Base-by-base conservation (phyloP, 2,113 vertebrate species). In the Tetraodon nigroviridis region DNA sequence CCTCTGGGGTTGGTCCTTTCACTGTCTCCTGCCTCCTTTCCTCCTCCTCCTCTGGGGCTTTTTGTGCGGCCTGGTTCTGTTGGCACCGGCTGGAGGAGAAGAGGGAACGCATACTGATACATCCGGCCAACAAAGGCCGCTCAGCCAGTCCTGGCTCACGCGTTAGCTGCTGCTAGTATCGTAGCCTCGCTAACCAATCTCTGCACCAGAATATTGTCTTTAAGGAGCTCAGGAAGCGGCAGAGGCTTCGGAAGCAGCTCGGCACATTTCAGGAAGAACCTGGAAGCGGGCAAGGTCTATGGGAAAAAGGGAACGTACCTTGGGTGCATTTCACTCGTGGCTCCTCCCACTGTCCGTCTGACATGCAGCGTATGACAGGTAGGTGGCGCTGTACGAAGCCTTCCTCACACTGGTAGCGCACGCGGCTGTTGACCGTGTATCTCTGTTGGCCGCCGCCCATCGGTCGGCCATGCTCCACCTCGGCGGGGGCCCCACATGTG, bases 261-360 rank as follows among this genome's bases (percentile, higher is more conserved):
- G 2, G 1, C 32, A 37, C 3, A 10, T 8, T 32, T 32, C 8
- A 32, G 29, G 6, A 5, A 5, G 22, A 24, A 24, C 5, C 7
- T 27, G 24, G 24, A 27, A 27, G 24, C 24, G 7, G 24, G 10
- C 10, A 37, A 37, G 24, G 24, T 27, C 24, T 27, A 27, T 6
- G 7, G 24, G 24, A 27, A 27, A 6, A 27, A 2, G 4, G 7
- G 24, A 1, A 27, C 5, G 24, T 86, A 97, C 95, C 82, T 75
- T 90, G 87, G 81, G 84, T 91, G 86, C 96, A 99, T 87, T 94
- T 90, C 90, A 99, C 93, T 80, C 89, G 90, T 0, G 94, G 97
- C 64, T 93, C 72, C 73, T 95, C 93, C 96, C 97, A 99, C 55
- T 92, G 91, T 50, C 97, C 95, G 0, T 84, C 89, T 67, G 92